A percentile compares a stretch with the other conserved stretches of the same genome.
Evolutionary conservation across 2,888 invertebrate genomes (phyloP).

Genomic region (Metopia argyrocephala): DNA sequence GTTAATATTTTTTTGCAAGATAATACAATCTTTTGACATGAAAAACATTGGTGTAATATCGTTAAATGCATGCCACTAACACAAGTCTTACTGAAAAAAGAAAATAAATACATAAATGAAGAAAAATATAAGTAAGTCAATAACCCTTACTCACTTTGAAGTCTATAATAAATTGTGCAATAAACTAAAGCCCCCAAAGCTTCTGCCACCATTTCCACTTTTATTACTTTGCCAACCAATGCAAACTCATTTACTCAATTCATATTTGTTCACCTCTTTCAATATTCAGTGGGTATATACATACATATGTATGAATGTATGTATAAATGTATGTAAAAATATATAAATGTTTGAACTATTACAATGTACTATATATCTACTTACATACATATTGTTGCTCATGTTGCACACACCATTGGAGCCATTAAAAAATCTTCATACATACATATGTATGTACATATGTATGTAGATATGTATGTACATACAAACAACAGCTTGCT

Average conservation of each 20-base stretch:
- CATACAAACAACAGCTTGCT: constrained; percentile 2
- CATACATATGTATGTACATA: background rate
- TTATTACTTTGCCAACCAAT: constrained; percentile 29
- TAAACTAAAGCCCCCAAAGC: constrained; percentile 27
- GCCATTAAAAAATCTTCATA: background rate
- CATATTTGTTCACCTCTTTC: constrained; percentile 12
- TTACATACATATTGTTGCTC: too few species aligned
- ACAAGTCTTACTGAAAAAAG: too few species aligned
- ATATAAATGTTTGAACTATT: background rate
- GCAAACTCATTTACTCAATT: constrained; percentile 25
- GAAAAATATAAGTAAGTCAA: constrained; percentile 24
- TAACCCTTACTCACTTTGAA: constrained; percentile 29
- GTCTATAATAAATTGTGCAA: constrained; percentile 34
- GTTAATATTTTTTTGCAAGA: background rate
- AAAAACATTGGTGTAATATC: background rate
- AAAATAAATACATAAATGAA: background rate
- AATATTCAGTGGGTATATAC: background rate
- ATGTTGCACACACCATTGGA: constrained; percentile 38
- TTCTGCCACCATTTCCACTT: constrained; percentile 21
- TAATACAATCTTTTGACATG: background rate
- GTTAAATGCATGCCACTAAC: background rate
- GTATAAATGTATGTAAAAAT: background rate
- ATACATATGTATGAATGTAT: background rate
- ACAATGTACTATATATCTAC: background rate
- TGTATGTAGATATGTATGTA: too few species aligned